Percentiles rank a stretch among this genome's conserved stretches.
phyloP scores from a whole-genome alignment of 2,797 vertebrate genomes.

The Otolemur crassicaudatus region DNA sequence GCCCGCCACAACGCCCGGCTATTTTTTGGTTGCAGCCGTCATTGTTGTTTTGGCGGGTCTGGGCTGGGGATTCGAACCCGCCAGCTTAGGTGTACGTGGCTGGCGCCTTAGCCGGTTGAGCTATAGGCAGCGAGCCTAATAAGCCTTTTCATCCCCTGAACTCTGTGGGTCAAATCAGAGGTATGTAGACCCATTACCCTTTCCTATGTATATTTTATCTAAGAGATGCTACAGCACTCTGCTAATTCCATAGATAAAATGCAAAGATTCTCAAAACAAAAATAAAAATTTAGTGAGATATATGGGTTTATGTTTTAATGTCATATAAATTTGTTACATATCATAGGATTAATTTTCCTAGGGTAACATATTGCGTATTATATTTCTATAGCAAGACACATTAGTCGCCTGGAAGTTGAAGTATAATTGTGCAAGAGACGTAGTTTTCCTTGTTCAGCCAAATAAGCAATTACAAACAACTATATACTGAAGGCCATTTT shows the following conservation, averaged over 20 bases:
- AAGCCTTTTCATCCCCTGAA: not conserved
- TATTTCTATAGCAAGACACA: slow-evolving; percentile 47
- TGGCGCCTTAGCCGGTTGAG: no score
- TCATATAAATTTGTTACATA: not conserved
- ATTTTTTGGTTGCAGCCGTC: no score
- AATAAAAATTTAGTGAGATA: not conserved
- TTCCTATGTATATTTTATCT: slow-evolving; percentile 17
- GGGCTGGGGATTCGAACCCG: no score
- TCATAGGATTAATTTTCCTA: not conserved
- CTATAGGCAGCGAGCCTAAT: no score
- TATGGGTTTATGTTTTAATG: slow-evolving; percentile 19
- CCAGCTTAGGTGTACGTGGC: no score
- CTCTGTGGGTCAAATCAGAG: not conserved
- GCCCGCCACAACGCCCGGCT: no score
- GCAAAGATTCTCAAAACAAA: not conserved
- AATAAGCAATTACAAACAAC: slow-evolving; percentile 42
- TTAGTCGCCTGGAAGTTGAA: slow-evolving; percentile 33
- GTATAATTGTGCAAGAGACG: not conserved
- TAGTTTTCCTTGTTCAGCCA: not conserved
- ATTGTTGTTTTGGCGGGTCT: no score
- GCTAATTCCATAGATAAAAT: not conserved
- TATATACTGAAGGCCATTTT: slow-evolving; percentile 17
- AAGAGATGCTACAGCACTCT: not conserved
- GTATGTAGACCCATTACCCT: not conserved
- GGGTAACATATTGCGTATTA: not conserved